phyloP scores from a whole-genome alignment of 1,140 invertebrate genomes.

The Meloidogyne floridensis region DNA sequence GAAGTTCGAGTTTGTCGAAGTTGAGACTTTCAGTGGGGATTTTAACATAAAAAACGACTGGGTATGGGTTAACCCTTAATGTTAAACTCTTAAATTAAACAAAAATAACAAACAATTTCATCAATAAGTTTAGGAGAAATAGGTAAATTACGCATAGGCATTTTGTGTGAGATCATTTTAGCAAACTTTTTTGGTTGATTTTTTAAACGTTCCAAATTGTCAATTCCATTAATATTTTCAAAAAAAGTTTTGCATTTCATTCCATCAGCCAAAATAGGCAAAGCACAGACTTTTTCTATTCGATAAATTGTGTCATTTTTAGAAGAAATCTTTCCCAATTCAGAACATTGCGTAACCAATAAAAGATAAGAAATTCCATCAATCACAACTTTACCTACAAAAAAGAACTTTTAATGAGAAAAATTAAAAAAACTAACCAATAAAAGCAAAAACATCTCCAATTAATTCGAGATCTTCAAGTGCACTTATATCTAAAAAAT shows the following conservation, averaged over 20 bases:
- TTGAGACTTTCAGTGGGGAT: no score
- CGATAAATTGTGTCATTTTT: constrained; percentile 27
- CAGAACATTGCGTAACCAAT: constrained; percentile 32
- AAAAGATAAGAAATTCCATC: constrained; percentile 40
- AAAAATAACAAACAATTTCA: constrained; percentile 43
- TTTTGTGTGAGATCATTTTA: constrained; percentile 47
- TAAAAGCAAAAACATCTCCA: constrained; percentile 39
- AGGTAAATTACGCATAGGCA: constrained; percentile 23
- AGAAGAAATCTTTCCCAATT: constrained; percentile 23
- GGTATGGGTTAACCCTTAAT: background rate
- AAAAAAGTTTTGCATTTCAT: constrained; percentile 28
- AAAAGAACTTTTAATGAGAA: background rate
- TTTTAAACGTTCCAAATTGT: constrained; percentile 49
- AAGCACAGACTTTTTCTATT: constrained; percentile 50
- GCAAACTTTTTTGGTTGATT: constrained; percentile 52
- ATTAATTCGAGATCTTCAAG: constrained; percentile 45
- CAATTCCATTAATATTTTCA: constrained; percentile 32
- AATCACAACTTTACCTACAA: constrained; percentile 27
- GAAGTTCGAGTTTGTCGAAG: no score
- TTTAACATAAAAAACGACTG: no score
- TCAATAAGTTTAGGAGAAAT: constrained; percentile 44
- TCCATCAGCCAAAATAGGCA: constrained; percentile 48
- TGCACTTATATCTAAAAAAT: constrained; percentile 42
- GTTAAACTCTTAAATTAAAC: background rate
- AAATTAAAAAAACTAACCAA: constrained; percentile 36